Base-by-base conservation (phyloP, 2,888 invertebrate genomes). In the Dynastes maya region DNA sequence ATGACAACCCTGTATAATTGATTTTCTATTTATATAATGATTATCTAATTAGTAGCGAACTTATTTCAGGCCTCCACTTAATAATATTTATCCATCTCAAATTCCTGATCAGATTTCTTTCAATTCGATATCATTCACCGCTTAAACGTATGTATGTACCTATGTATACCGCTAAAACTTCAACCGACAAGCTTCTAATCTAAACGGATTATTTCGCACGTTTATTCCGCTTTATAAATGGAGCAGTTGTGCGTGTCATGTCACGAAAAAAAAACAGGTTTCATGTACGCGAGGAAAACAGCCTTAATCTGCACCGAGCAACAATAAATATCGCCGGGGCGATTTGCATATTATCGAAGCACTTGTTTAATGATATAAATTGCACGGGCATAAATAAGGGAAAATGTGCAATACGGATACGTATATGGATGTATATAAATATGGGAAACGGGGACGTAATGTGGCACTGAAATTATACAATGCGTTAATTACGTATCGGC, bases 261-360 rank as follows among this genome's bases (percentile, higher is more conserved):
- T n/a, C 65, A 45, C n/a, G 16, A 40, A 45, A 45, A 65, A 65
- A 32, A 65, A 45, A n/a, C 22, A 40, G n/a, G 55, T 71, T 71
- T 71, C 71, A 71, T 32, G 71, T 58, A 32, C 70, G 37, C 40
- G 55, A 55, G 71, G 37, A 71, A 55, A 71, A 71, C 71, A 58
- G 22, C 40, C 58, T 58, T 58, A 71, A 71, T 71, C 71, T 71
- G 58, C 37, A 40, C 16, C 29, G 71, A 55, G 55, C 58, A 37
- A 58, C 37, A 71, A 71, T 71, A 71, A 71, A 71, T 71, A 71
- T 55, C 40, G 29, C n/a, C 16, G 67, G 6, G 58, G 53, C 32
- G 58, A 71, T 71, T 71, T 71, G 71, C 71, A 71, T 71, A 71
- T 71, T 71, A 71, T 71, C 71, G 71, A 58, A 32, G 37, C 55